phyloP scores from a whole-genome alignment of 2,113 vertebrate species.

The Phaetusa simplex region DNA sequence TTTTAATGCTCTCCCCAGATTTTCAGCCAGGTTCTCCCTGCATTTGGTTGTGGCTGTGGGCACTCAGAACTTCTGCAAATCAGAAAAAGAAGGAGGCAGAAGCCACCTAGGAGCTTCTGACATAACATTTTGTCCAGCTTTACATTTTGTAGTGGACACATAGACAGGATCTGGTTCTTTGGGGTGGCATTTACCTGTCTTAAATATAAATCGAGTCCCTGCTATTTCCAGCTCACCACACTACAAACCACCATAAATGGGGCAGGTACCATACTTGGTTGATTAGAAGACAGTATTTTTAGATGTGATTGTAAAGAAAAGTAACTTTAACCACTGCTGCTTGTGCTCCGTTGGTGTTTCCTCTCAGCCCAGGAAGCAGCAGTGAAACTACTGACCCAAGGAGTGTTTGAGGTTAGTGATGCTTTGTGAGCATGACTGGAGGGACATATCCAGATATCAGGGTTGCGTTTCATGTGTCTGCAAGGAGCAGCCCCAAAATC shows the following conservation, averaged over 20 bases:
- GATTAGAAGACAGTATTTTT: neutral
- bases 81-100: neutral
- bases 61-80: neutral
- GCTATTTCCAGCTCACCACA: neutral
- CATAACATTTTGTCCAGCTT: neutral
- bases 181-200: neutral
- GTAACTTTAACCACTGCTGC: neutral
- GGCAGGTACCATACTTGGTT: neutral
- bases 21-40: neutral
- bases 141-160: neutral
- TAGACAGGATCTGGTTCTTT: neutral
- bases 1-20: neutral
- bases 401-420: neutral
- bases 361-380: neutral
- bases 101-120: neutral
- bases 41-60: neutral
- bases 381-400: neutral
- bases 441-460: neutral
- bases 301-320: neutral
- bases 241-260: neutral
- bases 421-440: neutral
- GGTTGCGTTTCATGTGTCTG: neutral
- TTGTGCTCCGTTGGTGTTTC: neutral
- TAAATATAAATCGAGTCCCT: neutral
- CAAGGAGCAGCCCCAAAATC: neutral